Conservation (phyloP, 2,888 invertebrate species). For the Miltochrista miniata region DNA sequence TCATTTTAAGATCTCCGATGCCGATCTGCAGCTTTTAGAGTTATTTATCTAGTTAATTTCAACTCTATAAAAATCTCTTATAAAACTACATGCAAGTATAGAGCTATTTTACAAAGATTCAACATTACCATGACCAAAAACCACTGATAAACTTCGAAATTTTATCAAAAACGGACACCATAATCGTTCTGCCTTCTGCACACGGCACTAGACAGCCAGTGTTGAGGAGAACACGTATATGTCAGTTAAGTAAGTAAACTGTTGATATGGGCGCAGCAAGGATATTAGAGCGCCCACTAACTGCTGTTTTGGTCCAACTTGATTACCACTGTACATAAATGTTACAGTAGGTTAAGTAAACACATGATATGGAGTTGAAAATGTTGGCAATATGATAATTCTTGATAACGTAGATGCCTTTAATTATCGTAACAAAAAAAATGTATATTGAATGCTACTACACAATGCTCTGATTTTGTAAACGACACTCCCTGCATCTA, state of each 20-base stretch:
- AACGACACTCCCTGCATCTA: no score
- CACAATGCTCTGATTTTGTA: no score
- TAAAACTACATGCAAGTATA: no score
- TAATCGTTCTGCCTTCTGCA: conserved; percentile 1
- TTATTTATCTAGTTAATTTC: no score
- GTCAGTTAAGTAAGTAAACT: conserved; percentile 23
- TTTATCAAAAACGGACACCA: neutral
- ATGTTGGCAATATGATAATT: no score
- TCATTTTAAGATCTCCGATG: no score
- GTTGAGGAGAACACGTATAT: conserved; percentile 7
- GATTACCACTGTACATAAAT: neutral
- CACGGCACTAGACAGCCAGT: conserved; percentile 9
- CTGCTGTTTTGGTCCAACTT: conserved; percentile 25
- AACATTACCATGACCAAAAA: conserved; percentile 3
- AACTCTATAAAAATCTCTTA: no score
- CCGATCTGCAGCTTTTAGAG: no score
- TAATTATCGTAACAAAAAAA: no score
- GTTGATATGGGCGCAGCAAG: conserved; percentile 34
- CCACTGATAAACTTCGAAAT: neutral
- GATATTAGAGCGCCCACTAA: conserved; percentile 40
- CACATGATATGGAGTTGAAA: neutral
- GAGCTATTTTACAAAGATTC: neutral
- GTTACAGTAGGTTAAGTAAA: conserved; percentile 9
- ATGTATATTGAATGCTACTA: no score
- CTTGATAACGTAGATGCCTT: no score